Base-by-base conservation (phyloP, 1,140 invertebrate genomes). In the Pseudobourletiella spinata region DNA sequence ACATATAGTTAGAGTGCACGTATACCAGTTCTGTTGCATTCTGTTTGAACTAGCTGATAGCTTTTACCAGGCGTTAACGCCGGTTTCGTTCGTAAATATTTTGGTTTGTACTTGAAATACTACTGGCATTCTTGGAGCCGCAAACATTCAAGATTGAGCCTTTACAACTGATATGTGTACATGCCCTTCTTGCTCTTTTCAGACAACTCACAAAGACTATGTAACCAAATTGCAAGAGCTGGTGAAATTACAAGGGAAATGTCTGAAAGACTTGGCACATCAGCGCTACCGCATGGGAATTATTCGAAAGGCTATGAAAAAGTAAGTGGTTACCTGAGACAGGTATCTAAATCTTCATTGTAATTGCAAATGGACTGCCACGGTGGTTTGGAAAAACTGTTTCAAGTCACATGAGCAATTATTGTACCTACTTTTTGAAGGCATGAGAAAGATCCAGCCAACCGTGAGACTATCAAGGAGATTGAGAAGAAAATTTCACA, bases 271-370 rank as follows among this genome's bases (percentile, higher is more conserved):
- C 72, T 83, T 95, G 64, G 82, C 82, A 63, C 92, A 96, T 78
- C 92, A 95, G 74, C 82, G 84, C 63, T 95, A 95, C 78, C 81
- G 91, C 50, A 84, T 95, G 76, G 83, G 83, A 64, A 80, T 89
- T 71, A 91, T 96, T 70, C 79, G 78, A 42, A 83, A 84, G 72
- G 83, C 85, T 24, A 72, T 95, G 24, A 86, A 87, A 80, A 84
- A 83, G 90, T 92, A 78, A 61, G 62, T n/a, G n/a, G n/a, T 67
- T 18, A 26, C 11, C 39, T n/a, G n/a, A n/a, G n/a, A n/a, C n/a
- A n/a, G n/a, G n/a, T n/a, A 39, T 39, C 32, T 11, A 39, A 39
- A 39, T 39, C 8, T 39, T 39, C 8, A n/a, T n/a, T n/a, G n/a
- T n/a, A n/a, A n/a, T n/a, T n/a, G n/a, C n/a, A n/a, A n/a, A n/a